Evolutionary conservation across 2,797 vertebrate genomes (phyloP).

Genomic region (Gymnothorax reevesii): DNA sequence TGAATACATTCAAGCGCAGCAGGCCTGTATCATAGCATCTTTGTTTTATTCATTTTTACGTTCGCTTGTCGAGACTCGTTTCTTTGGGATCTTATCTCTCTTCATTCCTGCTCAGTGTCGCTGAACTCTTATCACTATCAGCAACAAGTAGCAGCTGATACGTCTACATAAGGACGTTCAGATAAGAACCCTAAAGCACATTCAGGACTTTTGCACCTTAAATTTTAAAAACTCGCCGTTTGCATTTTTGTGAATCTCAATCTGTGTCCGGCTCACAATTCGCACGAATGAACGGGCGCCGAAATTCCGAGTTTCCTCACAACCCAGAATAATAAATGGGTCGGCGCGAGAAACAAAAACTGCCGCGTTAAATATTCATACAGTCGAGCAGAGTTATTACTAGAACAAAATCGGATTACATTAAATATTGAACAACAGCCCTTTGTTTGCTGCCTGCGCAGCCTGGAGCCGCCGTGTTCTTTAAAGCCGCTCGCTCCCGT

Average conservation of each 20-base stretch:
- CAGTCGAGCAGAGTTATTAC: neutral
- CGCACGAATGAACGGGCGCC: neutral
- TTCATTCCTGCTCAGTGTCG: no score
- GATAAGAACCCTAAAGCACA: no score
- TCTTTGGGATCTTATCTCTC: no score
- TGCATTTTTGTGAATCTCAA: neutral
- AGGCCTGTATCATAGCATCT: neutral
- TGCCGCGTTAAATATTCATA: neutral
- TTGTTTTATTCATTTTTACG: no score
- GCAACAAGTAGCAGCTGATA: no score
- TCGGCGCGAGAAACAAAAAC: neutral
- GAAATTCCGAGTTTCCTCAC: neutral
- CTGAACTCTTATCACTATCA: no score
- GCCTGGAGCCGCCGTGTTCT: neutral
- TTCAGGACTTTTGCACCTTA: no score
- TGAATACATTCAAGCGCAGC: neutral
- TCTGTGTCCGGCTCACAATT: neutral
- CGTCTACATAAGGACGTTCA: no score
- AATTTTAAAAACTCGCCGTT: no score
- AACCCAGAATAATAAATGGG: neutral
- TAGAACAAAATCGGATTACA: neutral
- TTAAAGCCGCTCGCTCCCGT: neutral
- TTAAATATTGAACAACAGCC: neutral
- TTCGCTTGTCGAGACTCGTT: no score
- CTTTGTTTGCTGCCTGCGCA: neutral